Conservation (phyloP, 2,888 invertebrate species). For the Eilema caniola region DNA sequence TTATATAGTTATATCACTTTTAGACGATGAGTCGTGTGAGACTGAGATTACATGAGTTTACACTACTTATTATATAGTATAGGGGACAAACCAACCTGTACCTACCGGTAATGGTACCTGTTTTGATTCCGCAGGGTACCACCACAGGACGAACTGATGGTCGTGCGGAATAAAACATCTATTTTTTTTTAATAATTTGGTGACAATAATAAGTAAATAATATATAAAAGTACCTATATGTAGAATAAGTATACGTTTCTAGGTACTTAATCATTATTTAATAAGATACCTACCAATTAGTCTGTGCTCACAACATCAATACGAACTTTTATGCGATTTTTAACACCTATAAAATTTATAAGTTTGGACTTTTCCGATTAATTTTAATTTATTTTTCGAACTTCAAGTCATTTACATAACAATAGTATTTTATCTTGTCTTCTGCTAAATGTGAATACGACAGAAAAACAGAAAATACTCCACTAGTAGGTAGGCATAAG, state of each 20-base stretch:
- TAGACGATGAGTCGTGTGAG: constrained; percentile 52
- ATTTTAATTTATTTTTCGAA: not conserved
- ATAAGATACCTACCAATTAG: constrained; percentile 1
- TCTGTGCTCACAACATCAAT: constrained; percentile 20
- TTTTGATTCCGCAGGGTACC: not conserved
- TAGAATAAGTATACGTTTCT: constrained; percentile 5
- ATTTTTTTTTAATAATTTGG: not conserved
- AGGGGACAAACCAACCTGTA: not conserved
- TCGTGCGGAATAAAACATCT: not conserved
- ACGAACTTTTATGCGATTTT: constrained; percentile 9
- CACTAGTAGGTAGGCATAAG: not conserved
- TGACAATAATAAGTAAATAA: not conserved
- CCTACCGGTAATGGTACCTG: too few species aligned
- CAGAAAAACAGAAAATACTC: not conserved
- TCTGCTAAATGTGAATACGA: not conserved
- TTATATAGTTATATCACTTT: constrained; percentile 49
- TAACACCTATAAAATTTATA: not conserved
- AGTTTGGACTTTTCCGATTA: too few species aligned
- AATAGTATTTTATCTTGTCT: not conserved
- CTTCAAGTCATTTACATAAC: not conserved
- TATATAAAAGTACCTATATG: too few species aligned
- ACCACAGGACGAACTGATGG: not conserved
- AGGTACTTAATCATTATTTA: not conserved
- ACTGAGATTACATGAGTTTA: constrained; percentile 39
- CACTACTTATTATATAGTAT: constrained; percentile 11